Evolutionary conservation across 2,113 vertebrate species (phyloP), one percentile per base, ranked within the genome.

Genomic region (Bagarius yarrelli): DNA sequence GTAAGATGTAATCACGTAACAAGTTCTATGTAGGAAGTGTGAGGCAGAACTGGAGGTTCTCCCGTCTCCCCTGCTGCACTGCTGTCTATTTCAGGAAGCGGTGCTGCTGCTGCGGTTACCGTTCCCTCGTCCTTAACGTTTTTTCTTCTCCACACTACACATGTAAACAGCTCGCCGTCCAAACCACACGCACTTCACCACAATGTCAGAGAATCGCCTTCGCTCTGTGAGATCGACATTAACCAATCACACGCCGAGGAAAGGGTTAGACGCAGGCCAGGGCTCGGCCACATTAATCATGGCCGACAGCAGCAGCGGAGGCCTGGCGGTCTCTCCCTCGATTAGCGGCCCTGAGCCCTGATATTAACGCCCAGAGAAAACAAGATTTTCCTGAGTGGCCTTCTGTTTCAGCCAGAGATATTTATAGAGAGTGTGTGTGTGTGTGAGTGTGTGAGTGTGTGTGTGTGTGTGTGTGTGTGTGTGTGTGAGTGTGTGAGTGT

Each of bases 161-260:
- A 83, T 90, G 88, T 88, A 90, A 90, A 87, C 83, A 90, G 78
- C 64, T 77, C 69, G n/a, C 82, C 70, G 81, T 88, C 86, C 86
- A 86, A 91, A 85, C 85, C 86, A 86, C 85, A 87, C 80, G 83
- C 71, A 12, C 69, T 74, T 79, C 66, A 88, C 88, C 88, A 83
- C 89, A 85, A 87, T 86, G 87, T 89, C 87, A 88, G 86, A 78
- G 71, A 85, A 84, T 82, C 72, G 74, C 59, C 66, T 84, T 82
- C 70, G 44, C 23, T 55, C 76, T 73, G 53, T 56, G 79, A 67
- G 75, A 88, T 85, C 83, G 36, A 30, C 69, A 59, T 80, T 47
- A 81, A 84, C 79, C 72, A 85, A 85, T 85, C 85, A 59, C 72
- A 56, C 74, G 25, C 83, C 85, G 81, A 47, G 36, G n/a, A 14